Evolutionary conservation across 1,140 invertebrate genomes (phyloP).

Genomic region (Cydia strobilella): DNA sequence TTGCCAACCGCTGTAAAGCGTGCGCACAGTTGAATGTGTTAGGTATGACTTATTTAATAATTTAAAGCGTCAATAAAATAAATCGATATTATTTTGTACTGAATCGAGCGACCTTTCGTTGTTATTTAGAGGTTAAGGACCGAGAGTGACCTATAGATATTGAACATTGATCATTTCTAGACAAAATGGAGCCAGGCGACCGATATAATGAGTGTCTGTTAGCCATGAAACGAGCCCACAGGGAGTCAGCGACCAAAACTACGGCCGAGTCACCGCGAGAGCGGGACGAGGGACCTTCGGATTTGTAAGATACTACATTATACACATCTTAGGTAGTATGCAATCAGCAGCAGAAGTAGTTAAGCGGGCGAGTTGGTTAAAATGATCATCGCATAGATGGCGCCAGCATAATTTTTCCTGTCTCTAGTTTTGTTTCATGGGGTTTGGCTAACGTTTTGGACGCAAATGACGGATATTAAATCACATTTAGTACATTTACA

Average conservation of each 20-base stretch:
- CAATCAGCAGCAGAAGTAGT: constrained; percentile 33
- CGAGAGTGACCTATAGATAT: background rate
- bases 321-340: background rate
- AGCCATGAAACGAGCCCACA: constrained; percentile 48
- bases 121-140: background rate
- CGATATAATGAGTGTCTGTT: constrained; percentile 44
- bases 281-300: constrained; percentile 35
- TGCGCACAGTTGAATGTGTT: no score
- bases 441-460: no score
- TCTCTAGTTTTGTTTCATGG: no score
- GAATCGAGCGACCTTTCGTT: no score
- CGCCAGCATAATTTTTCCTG: no score
- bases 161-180: background rate
- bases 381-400: background rate
- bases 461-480: no score
- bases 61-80: no score
- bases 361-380: background rate
- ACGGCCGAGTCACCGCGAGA: constrained; percentile 43
- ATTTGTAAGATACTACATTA: background rate
- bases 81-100: no score
- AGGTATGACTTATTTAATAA: no score
- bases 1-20: no score
- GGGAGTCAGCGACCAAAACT: constrained; percentile 32
- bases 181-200: constrained; percentile 25
- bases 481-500: no score